These are phyloP conservation scores for rat (Rattus norvegicus) DNA, from an alignment of 2,113 vertebrate genomes.

Conservation along the genomic window DNA sequence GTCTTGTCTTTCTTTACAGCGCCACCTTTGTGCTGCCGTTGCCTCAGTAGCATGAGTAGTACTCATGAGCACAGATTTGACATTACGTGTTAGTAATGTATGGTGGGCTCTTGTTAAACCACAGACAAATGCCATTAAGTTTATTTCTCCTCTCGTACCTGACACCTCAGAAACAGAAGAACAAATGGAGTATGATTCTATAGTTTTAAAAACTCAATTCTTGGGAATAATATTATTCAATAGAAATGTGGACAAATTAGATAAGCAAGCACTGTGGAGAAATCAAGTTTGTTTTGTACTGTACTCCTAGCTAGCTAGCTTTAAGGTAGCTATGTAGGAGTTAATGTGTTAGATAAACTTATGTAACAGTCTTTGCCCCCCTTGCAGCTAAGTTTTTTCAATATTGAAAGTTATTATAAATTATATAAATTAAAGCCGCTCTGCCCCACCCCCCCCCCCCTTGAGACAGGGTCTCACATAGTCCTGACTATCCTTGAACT, in stretches of 20 bases:
- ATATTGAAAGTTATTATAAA: slow-evolving; percentile 11
- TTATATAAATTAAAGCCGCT: neutral
- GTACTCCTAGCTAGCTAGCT: neutral
- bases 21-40: neutral
- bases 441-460: accelerated
- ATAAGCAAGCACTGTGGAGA: neutral
- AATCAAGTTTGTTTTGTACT: slow-evolving; percentile 11
- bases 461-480: neutral
- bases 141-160: neutral
- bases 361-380: neutral
- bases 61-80: neutral
- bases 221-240: neutral
- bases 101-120: neutral
- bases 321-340: neutral
- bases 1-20: neutral
- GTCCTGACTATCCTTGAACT: neutral
- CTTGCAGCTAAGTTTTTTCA: neutral
- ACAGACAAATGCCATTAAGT: neutral
- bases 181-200: neutral
- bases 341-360: neutral
- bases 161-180: slow-evolving; percentile 36
- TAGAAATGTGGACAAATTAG: neutral
- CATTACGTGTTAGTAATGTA: neutral
- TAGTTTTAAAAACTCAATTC: neutral
- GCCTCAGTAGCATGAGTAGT: neutral